Evolutionary conservation across 1,140 invertebrate species (phyloP).

Genomic region (Eciton burchellii): DNA sequence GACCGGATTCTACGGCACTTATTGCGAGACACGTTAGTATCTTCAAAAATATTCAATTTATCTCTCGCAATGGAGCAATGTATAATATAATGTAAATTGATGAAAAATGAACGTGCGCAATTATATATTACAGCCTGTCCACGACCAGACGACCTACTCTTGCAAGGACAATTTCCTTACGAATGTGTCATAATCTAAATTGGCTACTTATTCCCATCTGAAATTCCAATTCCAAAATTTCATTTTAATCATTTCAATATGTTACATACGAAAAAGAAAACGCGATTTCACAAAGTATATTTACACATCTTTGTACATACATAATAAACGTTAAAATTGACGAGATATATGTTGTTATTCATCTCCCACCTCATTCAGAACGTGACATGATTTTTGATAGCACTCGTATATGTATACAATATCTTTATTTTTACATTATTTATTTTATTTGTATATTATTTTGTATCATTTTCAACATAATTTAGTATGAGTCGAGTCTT

Average conservation of each 20-base stretch:
- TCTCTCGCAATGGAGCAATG: constrained; percentile 13
- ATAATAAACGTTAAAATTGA: constrained; percentile 70
- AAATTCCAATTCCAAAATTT: constrained; percentile 47
- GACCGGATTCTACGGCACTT: constrained; percentile 89
- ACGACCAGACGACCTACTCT: constrained; percentile 79
- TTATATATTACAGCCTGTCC: constrained; percentile 86
- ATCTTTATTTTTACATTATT: too few relatives aligned
- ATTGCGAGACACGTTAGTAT: constrained; percentile 88
- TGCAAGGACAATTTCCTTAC: constrained; percentile 87
- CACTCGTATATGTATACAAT: too few relatives aligned
- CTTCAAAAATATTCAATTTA: not conserved
- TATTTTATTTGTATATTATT: too few relatives aligned
- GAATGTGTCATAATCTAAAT: constrained; percentile 89
- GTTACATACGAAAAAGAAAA: constrained; percentile 65
- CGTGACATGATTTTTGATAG: constrained; percentile 19
- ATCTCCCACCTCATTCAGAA: not conserved
- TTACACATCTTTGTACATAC: constrained; percentile 78
- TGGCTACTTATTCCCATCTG: constrained; percentile 46
- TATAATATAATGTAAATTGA: constrained; percentile 33
- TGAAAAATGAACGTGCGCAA: constrained; percentile 52
- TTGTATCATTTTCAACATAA: too few relatives aligned
- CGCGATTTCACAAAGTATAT: constrained; percentile 54
- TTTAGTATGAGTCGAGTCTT: too few relatives aligned
- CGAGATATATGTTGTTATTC: not conserved
- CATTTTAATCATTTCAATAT: constrained; percentile 39